A percentile compares a stretch with the other conserved stretches of the same genome.
phyloP scores from a whole-genome alignment of 2,113 vertebrate genomes.

The Pygoscelis antarcticus region DNA sequence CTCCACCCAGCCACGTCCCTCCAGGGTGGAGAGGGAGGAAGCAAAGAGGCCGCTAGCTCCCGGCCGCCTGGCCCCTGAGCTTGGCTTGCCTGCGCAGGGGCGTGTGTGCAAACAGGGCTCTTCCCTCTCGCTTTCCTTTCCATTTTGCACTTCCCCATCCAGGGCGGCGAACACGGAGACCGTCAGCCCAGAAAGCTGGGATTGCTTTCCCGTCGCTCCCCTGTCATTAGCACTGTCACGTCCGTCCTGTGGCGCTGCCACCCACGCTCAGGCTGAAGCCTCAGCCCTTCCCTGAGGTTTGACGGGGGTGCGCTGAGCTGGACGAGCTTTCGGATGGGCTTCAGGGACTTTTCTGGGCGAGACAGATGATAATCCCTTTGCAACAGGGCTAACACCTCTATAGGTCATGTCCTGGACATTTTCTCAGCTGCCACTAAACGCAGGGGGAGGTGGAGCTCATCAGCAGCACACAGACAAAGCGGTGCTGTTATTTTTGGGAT shows the following conservation, averaged over 20 bases:
- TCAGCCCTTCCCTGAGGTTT: neutral
- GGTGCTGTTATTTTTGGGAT: neutral
- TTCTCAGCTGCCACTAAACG: neutral
- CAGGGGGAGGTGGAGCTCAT: neutral
- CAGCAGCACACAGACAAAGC: neutral
- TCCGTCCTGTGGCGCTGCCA: neutral
- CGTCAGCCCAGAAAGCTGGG: neutral
- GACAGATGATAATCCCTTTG: neutral
- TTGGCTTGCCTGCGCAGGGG: neutral
- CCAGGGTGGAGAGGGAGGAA: slow-evolving; percentile 40
- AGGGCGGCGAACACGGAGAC: fast-evolving
- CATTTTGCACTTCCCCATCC: neutral
- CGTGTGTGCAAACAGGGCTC: neutral
- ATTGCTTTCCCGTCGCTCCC: neutral
- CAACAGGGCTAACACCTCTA: neutral
- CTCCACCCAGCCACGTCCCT: slow-evolving; percentile 33
- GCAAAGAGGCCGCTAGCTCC: neutral
- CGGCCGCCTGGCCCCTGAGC: neutral
- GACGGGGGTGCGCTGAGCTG: neutral
- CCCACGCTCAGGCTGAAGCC: neutral
- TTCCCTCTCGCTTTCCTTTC: neutral
- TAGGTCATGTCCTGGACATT: neutral
- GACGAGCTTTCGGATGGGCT: neutral
- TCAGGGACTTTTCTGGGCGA: neutral
- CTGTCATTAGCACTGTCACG: fast-evolving